phyloP scores from a whole-genome alignment of 2,797 vertebrate genomes.

The Melanotaenia pygmaea region DNA sequence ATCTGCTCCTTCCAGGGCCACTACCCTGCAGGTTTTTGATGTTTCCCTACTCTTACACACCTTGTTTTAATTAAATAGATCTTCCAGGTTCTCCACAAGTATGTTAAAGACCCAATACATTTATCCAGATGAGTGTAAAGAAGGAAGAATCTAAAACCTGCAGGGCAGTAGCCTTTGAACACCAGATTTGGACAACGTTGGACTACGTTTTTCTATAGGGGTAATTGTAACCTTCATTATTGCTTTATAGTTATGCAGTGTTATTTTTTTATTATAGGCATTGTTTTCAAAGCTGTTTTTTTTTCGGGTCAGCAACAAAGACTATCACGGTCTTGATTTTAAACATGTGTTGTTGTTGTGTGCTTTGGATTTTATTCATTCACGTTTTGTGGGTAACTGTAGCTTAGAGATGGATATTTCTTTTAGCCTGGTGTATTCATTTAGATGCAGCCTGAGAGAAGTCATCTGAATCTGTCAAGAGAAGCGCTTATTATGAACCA shows the following conservation, averaged over 20 bases:
- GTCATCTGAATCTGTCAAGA: constrained; percentile 43
- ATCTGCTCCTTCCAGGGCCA: neutral
- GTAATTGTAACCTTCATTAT: neutral
- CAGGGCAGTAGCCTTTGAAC: neutral
- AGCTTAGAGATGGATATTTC: constrained; percentile 11
- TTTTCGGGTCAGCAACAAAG: neutral
- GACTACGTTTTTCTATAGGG: too few species aligned
- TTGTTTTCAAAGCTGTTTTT: neutral
- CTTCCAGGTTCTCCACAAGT: neutral
- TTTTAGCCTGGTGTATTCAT: constrained; percentile 38
- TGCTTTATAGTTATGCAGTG: neutral
- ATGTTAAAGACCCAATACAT: neutral
- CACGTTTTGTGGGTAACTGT: neutral
- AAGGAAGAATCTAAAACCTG: neutral
- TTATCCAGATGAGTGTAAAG: neutral
- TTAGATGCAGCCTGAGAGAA: constrained; percentile 37
- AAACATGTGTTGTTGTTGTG: neutral
- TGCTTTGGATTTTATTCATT: constrained; percentile 5
- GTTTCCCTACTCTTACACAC: too few species aligned
- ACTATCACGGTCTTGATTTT: neutral
- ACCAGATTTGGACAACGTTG: neutral
- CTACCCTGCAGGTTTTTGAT: too few species aligned
- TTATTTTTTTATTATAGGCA: neutral
- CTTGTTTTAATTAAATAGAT: neutral
- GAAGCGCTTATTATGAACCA: constrained; percentile 44